Evolutionary conservation across 2,797 vertebrate species (phyloP).

Genomic region (Sus cebifrons): DNA sequence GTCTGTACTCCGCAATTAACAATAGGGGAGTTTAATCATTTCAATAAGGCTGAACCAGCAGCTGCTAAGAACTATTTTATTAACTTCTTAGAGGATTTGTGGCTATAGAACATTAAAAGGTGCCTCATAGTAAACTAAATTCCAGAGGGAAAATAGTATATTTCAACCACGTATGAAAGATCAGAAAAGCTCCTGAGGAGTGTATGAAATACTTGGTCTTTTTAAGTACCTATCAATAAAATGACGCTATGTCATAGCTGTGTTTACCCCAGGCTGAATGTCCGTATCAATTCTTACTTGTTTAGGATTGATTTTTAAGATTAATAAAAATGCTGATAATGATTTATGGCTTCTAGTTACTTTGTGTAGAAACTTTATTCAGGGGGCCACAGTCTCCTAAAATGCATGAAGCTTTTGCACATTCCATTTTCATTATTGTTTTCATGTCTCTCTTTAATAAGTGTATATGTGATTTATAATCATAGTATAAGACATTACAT

Average conservation of each 20-base stretch:
- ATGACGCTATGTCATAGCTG: not conserved
- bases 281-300: constrained; percentile 20
- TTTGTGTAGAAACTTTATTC: not conserved
- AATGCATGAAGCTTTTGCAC: not conserved
- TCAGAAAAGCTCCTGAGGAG: not conserved
- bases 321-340: not conserved
- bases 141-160: not conserved
- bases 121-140: not conserved
- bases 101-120: not conserved
- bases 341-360: not conserved
- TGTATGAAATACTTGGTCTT: not conserved
- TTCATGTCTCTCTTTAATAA: not conserved
- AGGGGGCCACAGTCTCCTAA: not conserved
- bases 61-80: constrained; percentile 33
- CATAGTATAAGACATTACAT: not conserved
- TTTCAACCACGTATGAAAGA: constrained; percentile 56
- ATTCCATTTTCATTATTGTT: constrained; percentile 2
- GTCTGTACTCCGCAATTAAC: constrained; percentile 33
- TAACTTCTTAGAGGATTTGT: constrained; percentile 58
- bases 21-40: not conserved
- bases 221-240: constrained; percentile 31
- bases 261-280: constrained; percentile 25
- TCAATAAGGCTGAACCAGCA: not conserved
- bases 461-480: not conserved
- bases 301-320: constrained; percentile 50